phyloP scores from a whole-genome alignment of 2,113 vertebrate genomes.

The Hemiprocne comata region DNA sequence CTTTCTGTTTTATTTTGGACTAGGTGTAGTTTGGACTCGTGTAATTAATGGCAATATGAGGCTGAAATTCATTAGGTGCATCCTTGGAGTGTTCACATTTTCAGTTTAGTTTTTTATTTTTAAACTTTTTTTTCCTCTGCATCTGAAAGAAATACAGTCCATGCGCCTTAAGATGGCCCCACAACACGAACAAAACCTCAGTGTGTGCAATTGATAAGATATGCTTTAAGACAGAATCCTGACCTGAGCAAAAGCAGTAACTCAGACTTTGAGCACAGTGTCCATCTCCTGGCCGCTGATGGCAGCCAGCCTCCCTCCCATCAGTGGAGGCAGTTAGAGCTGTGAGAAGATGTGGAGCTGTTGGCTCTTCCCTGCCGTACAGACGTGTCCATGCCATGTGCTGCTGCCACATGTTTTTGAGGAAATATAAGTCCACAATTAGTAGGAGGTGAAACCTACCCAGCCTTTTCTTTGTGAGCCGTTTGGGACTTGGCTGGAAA shows the following conservation, averaged over 20 bases:
- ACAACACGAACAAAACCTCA: background rate
- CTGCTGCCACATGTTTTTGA: background rate
- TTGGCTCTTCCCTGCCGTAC: background rate
- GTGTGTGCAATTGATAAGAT: rapidly evolving
- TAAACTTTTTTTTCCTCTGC: background rate
- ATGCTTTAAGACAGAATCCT: background rate
- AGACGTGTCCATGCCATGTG: rapidly evolving
- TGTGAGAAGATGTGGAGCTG: background rate
- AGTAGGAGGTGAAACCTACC: background rate
- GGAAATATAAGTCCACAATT: background rate
- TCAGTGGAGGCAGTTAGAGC: background rate
- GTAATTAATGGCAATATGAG: background rate
- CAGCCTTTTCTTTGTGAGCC: background rate
- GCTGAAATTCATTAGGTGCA: background rate
- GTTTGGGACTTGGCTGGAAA: background rate
- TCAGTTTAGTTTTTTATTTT: background rate
- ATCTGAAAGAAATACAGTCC: background rate
- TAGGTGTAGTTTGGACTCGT: background rate
- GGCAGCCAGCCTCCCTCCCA: background rate
- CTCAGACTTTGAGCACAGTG: background rate
- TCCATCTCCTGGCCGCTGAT: background rate
- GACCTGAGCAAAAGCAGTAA: background rate
- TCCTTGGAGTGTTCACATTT: background rate
- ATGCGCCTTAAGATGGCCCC: background rate
- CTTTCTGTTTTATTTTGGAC: background rate